Base-by-base conservation (phyloP, 1,140 invertebrate species). In the Apis florea region DNA sequence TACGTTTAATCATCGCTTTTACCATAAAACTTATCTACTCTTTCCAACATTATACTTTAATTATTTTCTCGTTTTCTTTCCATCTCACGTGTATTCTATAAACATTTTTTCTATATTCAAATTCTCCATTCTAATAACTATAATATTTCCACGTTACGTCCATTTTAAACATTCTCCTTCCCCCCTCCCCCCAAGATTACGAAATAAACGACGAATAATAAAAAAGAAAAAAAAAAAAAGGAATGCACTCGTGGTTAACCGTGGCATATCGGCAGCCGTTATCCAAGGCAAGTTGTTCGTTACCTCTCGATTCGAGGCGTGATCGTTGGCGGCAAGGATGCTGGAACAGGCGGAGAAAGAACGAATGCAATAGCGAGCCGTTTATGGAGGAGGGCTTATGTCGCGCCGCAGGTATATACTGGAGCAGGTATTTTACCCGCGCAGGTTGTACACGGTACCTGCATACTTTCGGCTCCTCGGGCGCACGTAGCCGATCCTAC, bases 381-480 rank as follows among this genome's bases (percentile, higher is more conserved):
- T 87, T 87, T 87, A 84, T 84, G 74, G 82, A 59, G 82, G 70
- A 53, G 77, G 69, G 21, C 69, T 77, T 84, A 73, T 81, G 82
- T 83, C 78, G 82, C 85, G 69, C 85, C 81, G 82, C 82, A 84
- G 82, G 83, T 87, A 87, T 82, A 87, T 82, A 87, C 61, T 72
- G 85, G 58, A 75, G 63, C 82, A 79, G 83, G 83, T 87, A 88
- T 87, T 88, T n/a, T 88, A 87, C 61, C 79, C 17, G 78, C 10
- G 85, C 74, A 87, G 75, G 56, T 88, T 87, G 79, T 84, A 87
- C 85, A 88, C 75, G 86, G 51, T 84, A 67, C 83, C 83, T 73
- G 83, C 85, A 88, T 87, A 87, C 86, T 87, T 88, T 88, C 75
- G 73, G 77, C 74, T 86, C 67, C 77, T 77, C 74, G 66, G 64